phyloP scores from a whole-genome alignment of 1,140 invertebrate genomes.

The Pararge aegeria region DNA sequence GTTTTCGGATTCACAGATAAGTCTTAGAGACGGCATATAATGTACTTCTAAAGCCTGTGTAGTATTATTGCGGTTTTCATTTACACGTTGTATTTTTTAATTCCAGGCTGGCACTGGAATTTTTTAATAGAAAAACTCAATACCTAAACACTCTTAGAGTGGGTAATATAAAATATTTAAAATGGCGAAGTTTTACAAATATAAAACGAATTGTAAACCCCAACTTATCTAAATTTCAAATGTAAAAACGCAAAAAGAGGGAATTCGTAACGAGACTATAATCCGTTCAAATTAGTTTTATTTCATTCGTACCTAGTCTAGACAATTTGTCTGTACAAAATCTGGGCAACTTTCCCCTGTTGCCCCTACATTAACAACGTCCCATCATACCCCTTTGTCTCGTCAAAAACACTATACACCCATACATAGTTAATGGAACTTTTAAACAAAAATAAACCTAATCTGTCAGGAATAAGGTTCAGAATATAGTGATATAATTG shows the following conservation, averaged over 20 bases:
- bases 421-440: conserved; percentile 27
- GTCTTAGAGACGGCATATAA: no score
- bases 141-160: no score
- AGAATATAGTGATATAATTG: conserved; percentile 34
- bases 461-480: conserved; percentile 20
- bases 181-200: no score
- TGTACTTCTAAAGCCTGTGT: no score
- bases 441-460: conserved; percentile 36
- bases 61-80: no score
- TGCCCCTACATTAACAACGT: conserved; percentile 35
- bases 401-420: conserved; percentile 66
- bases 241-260: background rate
- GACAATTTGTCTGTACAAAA: conserved; percentile 4
- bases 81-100: no score
- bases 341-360: conserved; percentile 14
- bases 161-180: no score
- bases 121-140: no score
- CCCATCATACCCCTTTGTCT: conserved; percentile 55
- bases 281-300: conserved; percentile 2
- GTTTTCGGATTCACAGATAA: no score
- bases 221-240: background rate
- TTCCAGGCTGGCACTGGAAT: no score
- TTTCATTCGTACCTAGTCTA: conserved; percentile 1
- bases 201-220: no score
- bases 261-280: background rate